A percentile compares a stretch with the other conserved stretches of the same genome.
Evolutionary conservation across 2,888 invertebrate species (phyloP).

Genomic region (Elmis aenea): DNA sequence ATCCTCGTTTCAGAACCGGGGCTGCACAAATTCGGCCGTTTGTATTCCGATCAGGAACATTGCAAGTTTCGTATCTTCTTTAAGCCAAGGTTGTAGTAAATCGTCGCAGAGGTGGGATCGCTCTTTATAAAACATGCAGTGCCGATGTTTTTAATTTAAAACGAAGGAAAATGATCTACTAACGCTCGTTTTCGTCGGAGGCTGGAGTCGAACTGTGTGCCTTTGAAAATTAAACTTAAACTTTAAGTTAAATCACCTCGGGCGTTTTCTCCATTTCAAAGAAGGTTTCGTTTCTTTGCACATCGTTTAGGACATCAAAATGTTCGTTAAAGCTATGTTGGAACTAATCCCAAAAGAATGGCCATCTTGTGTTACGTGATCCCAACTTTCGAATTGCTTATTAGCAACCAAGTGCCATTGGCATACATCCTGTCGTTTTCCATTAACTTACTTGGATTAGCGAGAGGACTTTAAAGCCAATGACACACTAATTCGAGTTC

Average conservation of each 20-base stretch:
- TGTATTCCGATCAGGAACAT: slow-evolving; percentile 40
- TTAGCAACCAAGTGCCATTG: slow-evolving; percentile 15
- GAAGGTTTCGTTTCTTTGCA: slow-evolving; percentile 20
- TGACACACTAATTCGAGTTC: too few species aligned
- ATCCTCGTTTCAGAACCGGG: slow-evolving; percentile 29
- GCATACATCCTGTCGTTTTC: too few species aligned
- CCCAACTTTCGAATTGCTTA: slow-evolving; percentile 15
- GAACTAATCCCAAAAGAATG: slow-evolving; percentile 27
- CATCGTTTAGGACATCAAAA: slow-evolving; percentile 23
- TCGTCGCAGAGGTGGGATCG: slow-evolving; percentile 16
- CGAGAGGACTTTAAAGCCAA: too few species aligned
- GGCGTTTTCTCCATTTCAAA: too few species aligned
- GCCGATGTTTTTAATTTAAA: too few species aligned
- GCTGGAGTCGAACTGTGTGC: too few species aligned
- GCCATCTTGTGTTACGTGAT: slow-evolving; percentile 22
- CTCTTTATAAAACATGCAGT: slow-evolving; percentile 18
- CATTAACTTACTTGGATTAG: too few species aligned
- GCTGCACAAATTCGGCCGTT: slow-evolving; percentile 41
- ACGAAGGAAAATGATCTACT: too few species aligned
- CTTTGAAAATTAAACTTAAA: too few species aligned
- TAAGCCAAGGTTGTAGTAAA: slow-evolving; percentile 23
- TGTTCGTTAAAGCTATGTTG: slow-evolving; percentile 23
- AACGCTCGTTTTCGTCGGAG: too few species aligned
- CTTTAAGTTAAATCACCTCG: too few species aligned
- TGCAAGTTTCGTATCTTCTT: slow-evolving; percentile 44